These are phyloP conservation scores for Semicossyphus pulcher DNA, from an alignment of 2,113 vertebrate genomes.

Conservation along the genomic window DNA sequence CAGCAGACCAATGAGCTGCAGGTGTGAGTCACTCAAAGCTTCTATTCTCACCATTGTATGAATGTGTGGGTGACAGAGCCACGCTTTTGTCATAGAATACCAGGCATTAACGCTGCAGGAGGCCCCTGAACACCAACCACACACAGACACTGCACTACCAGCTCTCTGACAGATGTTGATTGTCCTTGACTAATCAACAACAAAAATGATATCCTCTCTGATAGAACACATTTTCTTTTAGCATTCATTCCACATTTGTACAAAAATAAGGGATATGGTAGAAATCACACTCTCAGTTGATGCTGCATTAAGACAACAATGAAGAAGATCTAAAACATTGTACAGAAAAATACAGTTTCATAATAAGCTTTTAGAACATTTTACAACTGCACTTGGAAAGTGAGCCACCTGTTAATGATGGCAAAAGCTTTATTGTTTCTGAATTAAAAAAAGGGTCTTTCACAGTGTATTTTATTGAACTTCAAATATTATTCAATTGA, in stretches of 20 bases:
- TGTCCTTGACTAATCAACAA: conserved; percentile 26
- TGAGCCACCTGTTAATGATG: too few species aligned
- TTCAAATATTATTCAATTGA: too few species aligned
- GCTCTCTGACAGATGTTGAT: conserved; percentile 4
- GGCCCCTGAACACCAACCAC: conserved; percentile 13
- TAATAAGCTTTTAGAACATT: too few species aligned
- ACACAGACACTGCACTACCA: conserved; percentile 14
- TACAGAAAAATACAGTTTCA: too few species aligned
- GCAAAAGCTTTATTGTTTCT: too few species aligned
- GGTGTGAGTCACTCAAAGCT: conserved; percentile 46
- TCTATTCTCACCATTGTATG: conserved; percentile 23
- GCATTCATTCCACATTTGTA: not conserved
- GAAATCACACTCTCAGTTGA: too few species aligned
- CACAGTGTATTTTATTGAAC: too few species aligned
- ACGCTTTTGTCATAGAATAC: conserved; percentile 35
- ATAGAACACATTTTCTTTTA: conserved; percentile 4
- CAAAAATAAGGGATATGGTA: too few species aligned
- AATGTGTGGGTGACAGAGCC: conserved; percentile 32
- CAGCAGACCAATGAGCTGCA: conserved; percentile 24
- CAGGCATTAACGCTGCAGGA: conserved; percentile 26
- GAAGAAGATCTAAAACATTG: too few species aligned
- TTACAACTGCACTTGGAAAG: too few species aligned
- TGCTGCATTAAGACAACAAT: too few species aligned
- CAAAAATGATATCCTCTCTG: not conserved
- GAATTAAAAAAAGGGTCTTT: too few species aligned